phyloP scores from a whole-genome alignment of 1,140 invertebrate genomes.

The Drusus annulatus region DNA sequence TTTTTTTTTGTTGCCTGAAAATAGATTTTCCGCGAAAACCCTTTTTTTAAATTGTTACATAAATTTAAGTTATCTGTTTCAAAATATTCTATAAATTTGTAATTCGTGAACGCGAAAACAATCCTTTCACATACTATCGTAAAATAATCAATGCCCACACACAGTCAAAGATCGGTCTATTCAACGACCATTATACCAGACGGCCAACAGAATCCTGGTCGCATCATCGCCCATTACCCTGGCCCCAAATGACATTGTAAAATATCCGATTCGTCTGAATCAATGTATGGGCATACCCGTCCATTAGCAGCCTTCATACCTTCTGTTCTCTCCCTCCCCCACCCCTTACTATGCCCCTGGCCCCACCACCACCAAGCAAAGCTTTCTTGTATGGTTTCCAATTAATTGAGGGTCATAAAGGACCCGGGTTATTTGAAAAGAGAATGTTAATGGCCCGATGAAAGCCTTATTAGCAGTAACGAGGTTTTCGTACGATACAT shows the following conservation, averaged over 20 bases:
- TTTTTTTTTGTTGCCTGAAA: too few relatives aligned
- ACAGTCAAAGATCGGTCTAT: too few relatives aligned
- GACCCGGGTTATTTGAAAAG: background rate
- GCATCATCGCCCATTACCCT: background rate
- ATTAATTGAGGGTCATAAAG: background rate
- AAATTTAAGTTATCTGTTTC: too few relatives aligned
- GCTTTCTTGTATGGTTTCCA: background rate
- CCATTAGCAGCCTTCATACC: constrained; percentile 5
- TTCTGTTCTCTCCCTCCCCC: too few relatives aligned
- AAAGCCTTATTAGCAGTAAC: background rate
- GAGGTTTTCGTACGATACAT: too few relatives aligned
- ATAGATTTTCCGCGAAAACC: too few relatives aligned
- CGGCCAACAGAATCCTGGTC: background rate
- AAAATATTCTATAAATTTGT: too few relatives aligned
- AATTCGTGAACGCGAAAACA: too few relatives aligned
- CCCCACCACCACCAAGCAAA: background rate
- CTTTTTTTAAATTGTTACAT: too few relatives aligned
- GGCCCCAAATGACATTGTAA: constrained; percentile 5
- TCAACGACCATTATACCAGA: background rate
- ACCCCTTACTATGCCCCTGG: too few relatives aligned
- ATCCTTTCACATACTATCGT: too few relatives aligned
- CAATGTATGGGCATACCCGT: constrained; percentile 21
- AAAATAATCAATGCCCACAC: too few relatives aligned
- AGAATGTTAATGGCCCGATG: background rate
- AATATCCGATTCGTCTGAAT: background rate